A percentile compares a stretch with the other conserved stretches of the same genome.
phyloP scores from a whole-genome alignment of 1,140 invertebrate species.

The Tetramorium alpestre region DNA sequence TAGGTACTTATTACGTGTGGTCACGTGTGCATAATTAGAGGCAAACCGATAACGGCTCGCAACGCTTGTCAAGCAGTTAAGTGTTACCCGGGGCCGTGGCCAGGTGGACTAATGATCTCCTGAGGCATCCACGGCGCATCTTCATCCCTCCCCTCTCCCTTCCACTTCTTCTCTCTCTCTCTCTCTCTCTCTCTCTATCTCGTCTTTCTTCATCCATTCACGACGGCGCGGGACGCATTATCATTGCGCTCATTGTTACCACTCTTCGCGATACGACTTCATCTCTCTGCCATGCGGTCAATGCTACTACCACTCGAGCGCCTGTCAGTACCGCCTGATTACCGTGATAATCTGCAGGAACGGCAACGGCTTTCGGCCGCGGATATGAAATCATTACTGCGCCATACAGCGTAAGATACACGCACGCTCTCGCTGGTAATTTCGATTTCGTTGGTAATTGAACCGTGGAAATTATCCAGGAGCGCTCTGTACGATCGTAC shows the following conservation, averaged over 20 bases:
- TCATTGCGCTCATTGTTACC: constrained; percentile 79
- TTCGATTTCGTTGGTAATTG: constrained; percentile 43
- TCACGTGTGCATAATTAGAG: constrained; percentile 77
- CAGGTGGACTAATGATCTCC: constrained; percentile 81
- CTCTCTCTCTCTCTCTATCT: constrained; percentile 12
- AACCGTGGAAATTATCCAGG: constrained; percentile 53
- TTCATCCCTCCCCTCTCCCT: constrained; percentile 25
- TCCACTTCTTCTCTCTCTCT: constrained; percentile 26
- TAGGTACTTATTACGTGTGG: constrained; percentile 61
- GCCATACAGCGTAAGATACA: constrained; percentile 32
- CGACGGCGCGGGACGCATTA: constrained; percentile 72
- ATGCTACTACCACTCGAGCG: constrained; percentile 61
- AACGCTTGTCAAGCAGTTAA: constrained; percentile 76
- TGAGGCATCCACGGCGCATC: constrained; percentile 70
- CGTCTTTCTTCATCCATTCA: constrained; percentile 69
- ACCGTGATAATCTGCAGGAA: constrained; percentile 66
- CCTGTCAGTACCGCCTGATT: constrained; percentile 69
- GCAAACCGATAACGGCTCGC: constrained; percentile 75
- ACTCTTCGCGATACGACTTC: constrained; percentile 71
- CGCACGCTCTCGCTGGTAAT: constrained; percentile 23
- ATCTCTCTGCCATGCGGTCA: constrained; percentile 61
- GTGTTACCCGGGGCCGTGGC: constrained; percentile 72
- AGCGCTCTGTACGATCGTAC: constrained; percentile 33
- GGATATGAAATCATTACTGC: constrained; percentile 54
- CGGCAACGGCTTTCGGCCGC: constrained; percentile 50